Evolutionary conservation across 2,888 invertebrate species (phyloP).

Genomic region (Harpagoxenus sublaevis): DNA sequence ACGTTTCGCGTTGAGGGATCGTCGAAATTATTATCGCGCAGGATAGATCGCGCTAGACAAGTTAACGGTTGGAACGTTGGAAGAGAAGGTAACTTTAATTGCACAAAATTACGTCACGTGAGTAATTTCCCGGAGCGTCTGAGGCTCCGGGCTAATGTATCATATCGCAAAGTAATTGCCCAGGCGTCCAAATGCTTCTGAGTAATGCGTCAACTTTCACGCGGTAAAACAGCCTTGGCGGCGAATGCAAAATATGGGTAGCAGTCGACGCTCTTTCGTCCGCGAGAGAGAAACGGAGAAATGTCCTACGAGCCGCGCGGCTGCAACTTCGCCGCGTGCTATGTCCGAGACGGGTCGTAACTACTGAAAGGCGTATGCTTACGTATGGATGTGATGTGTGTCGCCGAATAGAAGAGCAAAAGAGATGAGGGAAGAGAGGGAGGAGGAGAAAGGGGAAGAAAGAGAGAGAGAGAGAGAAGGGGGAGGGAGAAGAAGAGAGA

Average conservation of each 20-base stretch:
- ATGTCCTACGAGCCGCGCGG: slow-evolving; percentile 10
- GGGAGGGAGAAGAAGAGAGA: neutral
- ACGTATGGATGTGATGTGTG: slow-evolving; percentile 5
- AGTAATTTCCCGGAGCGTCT: slow-evolving; percentile 24
- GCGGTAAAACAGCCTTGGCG: slow-evolving; percentile 19
- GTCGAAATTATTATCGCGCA: slow-evolving; percentile 8
- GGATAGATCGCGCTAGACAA: neutral
- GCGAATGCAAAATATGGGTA: slow-evolving; percentile 30
- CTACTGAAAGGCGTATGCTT: slow-evolving; percentile 12
- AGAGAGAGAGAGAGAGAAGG: neutral
- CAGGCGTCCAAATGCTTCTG: slow-evolving; percentile 16
- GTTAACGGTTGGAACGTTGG: slow-evolving; percentile 1
- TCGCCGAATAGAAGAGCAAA: neutral
- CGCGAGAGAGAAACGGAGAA: neutral
- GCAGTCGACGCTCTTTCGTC: neutral
- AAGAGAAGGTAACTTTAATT: slow-evolving; percentile 22
- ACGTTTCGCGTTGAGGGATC: neutral
- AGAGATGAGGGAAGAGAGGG: neutral
- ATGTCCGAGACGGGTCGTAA: slow-evolving; percentile 12
- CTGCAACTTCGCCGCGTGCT: neutral
- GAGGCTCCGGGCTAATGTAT: slow-evolving; percentile 15
- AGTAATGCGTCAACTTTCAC: slow-evolving; percentile 51
- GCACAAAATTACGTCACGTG: slow-evolving; percentile 25
- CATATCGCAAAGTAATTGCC: slow-evolving; percentile 25
- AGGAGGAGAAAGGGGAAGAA: neutral